phyloP scores from a whole-genome alignment of 2,888 invertebrate genomes.

The Gasteruption jaculator region DNA sequence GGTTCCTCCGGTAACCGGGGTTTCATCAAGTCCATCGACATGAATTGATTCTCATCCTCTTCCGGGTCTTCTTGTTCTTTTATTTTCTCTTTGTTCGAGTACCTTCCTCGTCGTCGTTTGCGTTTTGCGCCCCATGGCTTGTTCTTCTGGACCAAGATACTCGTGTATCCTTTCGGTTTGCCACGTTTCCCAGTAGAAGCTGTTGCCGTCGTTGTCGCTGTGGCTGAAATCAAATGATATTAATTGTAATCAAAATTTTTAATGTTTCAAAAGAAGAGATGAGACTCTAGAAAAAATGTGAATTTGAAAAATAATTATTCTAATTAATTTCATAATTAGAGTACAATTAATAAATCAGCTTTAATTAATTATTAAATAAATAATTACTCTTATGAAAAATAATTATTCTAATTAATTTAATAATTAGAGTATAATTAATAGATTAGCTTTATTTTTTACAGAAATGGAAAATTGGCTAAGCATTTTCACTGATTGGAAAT shows the following conservation, averaged over 20 bases:
- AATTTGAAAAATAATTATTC: too few relatives aligned
- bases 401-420: too few relatives aligned
- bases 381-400: neutral
- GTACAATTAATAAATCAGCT: neutral
- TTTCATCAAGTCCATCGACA: conserved; percentile 40
- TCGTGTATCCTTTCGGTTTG: conserved; percentile 48
- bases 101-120: conserved; percentile 40
- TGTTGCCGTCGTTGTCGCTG: too few relatives aligned
- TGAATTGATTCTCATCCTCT: conserved; percentile 40
- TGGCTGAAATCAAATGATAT: conserved; percentile 9
- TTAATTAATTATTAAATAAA: neutral
- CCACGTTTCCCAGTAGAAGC: conserved; percentile 42
- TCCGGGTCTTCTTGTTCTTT: conserved; percentile 32
- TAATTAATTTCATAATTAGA: neutral
- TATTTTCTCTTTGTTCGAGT: conserved; percentile 42
- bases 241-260: neutral
- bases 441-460: too few relatives aligned
- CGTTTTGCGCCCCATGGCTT: conserved; percentile 45
- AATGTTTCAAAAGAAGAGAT: too few relatives aligned
- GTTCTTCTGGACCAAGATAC: conserved; percentile 47
- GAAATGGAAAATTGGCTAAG: conserved; percentile 7
- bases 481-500: conserved; percentile 2
- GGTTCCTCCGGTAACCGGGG: too few relatives aligned
- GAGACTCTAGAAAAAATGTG: too few relatives aligned
- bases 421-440: too few relatives aligned